These are phyloP conservation scores for Callyntrura guangdongensis DNA, from an alignment of 2,888 invertebrate genomes.

Conservation along the genomic window DNA sequence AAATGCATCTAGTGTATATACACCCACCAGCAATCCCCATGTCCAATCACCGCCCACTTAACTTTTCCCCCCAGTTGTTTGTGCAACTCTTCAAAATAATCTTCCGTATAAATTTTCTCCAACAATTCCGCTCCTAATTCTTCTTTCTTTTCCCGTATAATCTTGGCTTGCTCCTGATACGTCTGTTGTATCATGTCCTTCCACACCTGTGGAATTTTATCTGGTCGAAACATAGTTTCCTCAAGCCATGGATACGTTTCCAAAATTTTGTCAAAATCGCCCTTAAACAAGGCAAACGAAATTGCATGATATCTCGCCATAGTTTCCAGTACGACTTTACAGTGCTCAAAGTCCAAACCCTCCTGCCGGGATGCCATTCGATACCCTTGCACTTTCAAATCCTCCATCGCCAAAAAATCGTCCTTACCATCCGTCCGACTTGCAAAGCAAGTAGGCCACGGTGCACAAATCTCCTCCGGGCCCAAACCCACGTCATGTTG, in stretches of 20 bases:
- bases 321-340: conserved; percentile 69
- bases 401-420: conserved; percentile 76
- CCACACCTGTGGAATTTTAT: conserved; percentile 58
- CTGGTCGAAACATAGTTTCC: conserved; percentile 79
- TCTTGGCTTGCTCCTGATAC: conserved; percentile 56
- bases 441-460: conserved; percentile 71
- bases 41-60: conserved; percentile 69
- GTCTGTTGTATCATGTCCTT: conserved; percentile 49
- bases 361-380: conserved; percentile 80
- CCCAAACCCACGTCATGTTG: conserved; percentile 57
- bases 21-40: conserved; percentile 82
- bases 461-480: conserved; percentile 55
- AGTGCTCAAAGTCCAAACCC: conserved; percentile 80
- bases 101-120: conserved; percentile 48
- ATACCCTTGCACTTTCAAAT: conserved; percentile 66
- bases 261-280: conserved; percentile 79
- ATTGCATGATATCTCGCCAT: conserved; percentile 82
- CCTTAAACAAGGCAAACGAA: conserved; percentile 82
- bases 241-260: conserved; percentile 79
- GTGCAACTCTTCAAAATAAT: conserved; percentile 35
- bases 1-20: background rate
- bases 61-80: conserved; percentile 52
- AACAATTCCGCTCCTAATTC: conserved; percentile 47
- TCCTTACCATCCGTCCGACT: conserved; percentile 66
- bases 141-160: conserved; percentile 53